Conservation (phyloP, 2,888 invertebrate genomes). For the Teleiodes luculella region DNA sequence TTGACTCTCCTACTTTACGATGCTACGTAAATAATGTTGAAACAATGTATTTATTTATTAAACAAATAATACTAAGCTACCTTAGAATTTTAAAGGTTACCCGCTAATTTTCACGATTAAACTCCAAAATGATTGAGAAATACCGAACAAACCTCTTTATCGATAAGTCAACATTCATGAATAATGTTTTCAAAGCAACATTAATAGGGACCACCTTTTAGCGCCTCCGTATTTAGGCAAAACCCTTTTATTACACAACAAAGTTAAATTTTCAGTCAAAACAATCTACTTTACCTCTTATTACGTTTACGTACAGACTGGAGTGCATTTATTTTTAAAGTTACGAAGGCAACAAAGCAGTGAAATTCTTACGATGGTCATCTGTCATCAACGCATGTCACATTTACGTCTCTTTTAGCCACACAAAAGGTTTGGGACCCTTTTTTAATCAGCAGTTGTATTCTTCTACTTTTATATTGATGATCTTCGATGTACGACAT, state of each 20-base stretch:
- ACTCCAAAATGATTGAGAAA: slow-evolving; percentile 32
- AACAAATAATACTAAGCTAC: neutral
- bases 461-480: slow-evolving; percentile 5
- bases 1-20: too few species aligned
- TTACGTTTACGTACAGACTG: neutral
- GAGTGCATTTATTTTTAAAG: neutral
- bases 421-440: slow-evolving; percentile 38
- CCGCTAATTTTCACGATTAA: slow-evolving; percentile 48
- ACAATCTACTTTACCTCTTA: slow-evolving; percentile 18
- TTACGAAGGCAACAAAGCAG: neutral
- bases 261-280: slow-evolving; percentile 20
- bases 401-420: slow-evolving; percentile 50
- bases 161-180: slow-evolving; percentile 44
- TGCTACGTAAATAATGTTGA: neutral
- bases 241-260: slow-evolving; percentile 39
- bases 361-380: slow-evolving; percentile 33
- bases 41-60: slow-evolving; percentile 3
- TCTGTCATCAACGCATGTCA: slow-evolving; percentile 71
- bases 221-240: slow-evolving; percentile 63
- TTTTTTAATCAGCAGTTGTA: slow-evolving; percentile 46
- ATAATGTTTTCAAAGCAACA: slow-evolving; percentile 33
- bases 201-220: slow-evolving; percentile 61
- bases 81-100: slow-evolving; percentile 22
- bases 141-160: slow-evolving; percentile 48
- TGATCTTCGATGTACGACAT: neutral